Evolutionary conservation across 2,113 vertebrate species (phyloP), one percentile per base, ranked within the genome.

Genomic region (Leuciscus idus): DNA sequence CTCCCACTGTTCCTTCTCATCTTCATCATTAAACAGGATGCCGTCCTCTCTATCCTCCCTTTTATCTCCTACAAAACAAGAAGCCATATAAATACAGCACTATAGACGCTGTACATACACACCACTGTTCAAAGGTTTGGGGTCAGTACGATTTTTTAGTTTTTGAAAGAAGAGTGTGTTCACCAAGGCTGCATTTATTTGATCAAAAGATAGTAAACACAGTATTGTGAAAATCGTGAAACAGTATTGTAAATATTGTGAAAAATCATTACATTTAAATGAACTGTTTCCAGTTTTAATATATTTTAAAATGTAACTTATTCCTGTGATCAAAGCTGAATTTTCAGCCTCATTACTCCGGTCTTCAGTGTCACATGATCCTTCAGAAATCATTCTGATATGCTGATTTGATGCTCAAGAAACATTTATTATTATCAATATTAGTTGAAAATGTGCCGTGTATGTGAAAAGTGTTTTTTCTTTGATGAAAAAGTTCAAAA

Each of bases 1-100:
- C 62, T 99, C 97, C 98, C 98, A 99, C 87, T 98, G 96, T 81
- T 96, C 96, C 88, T 97, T 96, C 89, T 99, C 98, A 2, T 96
- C 96, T 66, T 97, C 97, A 0, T 96, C 95, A 76, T 98, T 97
- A 92, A 99, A 99, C 10, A 93, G 7, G 30, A 99, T 97, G 84
- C 97, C 96, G 61, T 97, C 96, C 62, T 96, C 96, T 0, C 96
- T 96, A 0, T 96, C 96, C 0, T 95, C 95, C 1, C 90, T 96
- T 75, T 94, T 95, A 28, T 96, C 98, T 97, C 86, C 61, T 89
- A 13, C 46, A 82, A 30, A 68, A 28, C 19, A 28, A 59, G 5
- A 81, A 33, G 83, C 36, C 75, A 36, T 33, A 15, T 36, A 26
- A 64, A 73, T 17, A 70, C 21, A 36, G 70, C 46, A 68, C n/a